Conservation (phyloP, 1,140 invertebrate genomes). For the Hylaeus anthracinus region DNA sequence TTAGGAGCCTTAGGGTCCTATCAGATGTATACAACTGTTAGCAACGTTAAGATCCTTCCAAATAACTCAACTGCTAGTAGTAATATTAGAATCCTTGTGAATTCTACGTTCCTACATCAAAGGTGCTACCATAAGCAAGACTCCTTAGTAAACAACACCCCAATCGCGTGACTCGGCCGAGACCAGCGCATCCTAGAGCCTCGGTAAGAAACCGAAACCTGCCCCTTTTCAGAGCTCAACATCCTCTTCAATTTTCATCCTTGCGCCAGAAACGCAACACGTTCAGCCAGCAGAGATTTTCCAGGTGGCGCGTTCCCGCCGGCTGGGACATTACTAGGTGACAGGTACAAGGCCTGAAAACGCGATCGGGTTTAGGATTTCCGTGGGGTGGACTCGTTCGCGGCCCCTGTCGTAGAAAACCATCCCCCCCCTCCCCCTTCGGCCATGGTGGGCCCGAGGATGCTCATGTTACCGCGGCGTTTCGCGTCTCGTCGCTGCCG, state of each 20-base stretch:
- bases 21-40: too few relatives aligned
- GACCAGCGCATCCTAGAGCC: too few relatives aligned
- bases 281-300: not conserved
- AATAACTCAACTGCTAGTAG: too few relatives aligned
- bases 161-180: too few relatives aligned
- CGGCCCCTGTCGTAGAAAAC: constrained; percentile 36
- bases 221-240: not conserved
- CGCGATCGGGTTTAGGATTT: constrained; percentile 60
- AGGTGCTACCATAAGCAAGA: too few relatives aligned
- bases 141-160: too few relatives aligned
- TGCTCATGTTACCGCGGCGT: constrained; percentile 53
- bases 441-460: constrained; percentile 2
- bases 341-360: constrained; percentile 57
- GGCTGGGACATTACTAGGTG: constrained; percentile 46
- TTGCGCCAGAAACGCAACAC: not conserved
- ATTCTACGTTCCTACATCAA: too few relatives aligned
- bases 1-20: too few relatives aligned
- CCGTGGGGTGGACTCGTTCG: constrained; percentile 37
- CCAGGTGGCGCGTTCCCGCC: too few relatives aligned
- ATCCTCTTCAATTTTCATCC: constrained; percentile 12
- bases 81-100: too few relatives aligned
- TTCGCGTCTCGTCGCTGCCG: constrained; percentile 23
- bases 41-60: too few relatives aligned
- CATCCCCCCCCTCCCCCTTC: not conserved
- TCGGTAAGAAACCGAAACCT: not conserved